Conservation (phyloP, 2,888 invertebrate species). For the Idaea dimidiata region DNA sequence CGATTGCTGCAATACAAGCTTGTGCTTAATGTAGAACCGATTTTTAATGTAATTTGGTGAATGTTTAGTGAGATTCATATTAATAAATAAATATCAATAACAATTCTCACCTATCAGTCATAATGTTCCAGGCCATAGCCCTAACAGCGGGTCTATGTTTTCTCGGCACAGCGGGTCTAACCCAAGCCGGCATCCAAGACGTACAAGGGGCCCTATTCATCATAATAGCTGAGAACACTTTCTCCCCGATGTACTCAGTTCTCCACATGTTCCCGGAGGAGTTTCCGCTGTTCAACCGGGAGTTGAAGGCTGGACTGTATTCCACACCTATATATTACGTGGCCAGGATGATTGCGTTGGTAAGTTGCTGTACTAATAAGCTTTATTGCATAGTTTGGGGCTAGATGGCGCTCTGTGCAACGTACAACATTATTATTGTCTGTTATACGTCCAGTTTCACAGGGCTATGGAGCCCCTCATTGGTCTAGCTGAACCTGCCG, state of each 20-base stretch:
- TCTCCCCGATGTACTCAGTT: constrained; percentile 94
- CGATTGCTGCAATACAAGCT: too few species aligned
- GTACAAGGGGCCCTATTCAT: constrained; percentile 94
- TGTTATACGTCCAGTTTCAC: too few species aligned
- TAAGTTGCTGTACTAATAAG: constrained; percentile 48
- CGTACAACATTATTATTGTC: too few species aligned
- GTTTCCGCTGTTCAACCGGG: constrained; percentile 90
- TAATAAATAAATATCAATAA: too few species aligned
- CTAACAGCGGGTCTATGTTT: constrained; percentile 92
- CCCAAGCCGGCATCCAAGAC: constrained; percentile 92
- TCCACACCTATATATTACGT: constrained; percentile 89
- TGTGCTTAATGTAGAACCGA: too few species aligned
- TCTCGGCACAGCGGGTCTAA: constrained; percentile 85
- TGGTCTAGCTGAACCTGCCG: too few species aligned
- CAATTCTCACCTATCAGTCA: constrained; percentile 2
- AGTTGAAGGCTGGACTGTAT: constrained; percentile 91
- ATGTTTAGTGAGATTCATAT: too few species aligned
- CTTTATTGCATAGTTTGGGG: too few species aligned
- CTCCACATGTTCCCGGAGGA: constrained; percentile 90
- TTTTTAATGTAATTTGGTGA: too few species aligned
- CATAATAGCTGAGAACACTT: constrained; percentile 94
- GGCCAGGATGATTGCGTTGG: constrained; percentile 89
- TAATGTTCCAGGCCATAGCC: constrained; percentile 80
- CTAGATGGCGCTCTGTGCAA: too few species aligned
- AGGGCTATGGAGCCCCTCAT: too few species aligned